Evolutionary conservation across 2,797 vertebrate species (phyloP).

Genomic region (Chiloscyllium punctatum): DNA sequence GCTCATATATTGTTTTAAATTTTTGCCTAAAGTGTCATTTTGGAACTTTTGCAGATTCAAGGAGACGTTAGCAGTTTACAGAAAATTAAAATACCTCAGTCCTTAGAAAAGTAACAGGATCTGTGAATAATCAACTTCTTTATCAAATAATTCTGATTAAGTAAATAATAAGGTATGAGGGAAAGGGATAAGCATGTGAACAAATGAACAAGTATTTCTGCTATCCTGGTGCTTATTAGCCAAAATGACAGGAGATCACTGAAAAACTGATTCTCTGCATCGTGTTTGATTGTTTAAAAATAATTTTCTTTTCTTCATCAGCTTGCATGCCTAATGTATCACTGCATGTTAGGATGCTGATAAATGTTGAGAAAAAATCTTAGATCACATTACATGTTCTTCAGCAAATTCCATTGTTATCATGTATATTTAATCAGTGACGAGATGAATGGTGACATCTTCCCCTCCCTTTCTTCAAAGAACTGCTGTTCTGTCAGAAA

Average conservation of each 20-base stretch:
- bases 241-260: neutral
- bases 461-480: neutral
- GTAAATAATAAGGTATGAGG: neutral
- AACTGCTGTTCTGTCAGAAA: neutral
- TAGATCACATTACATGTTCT: neutral
- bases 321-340: neutral
- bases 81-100: neutral
- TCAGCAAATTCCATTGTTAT: conserved; percentile 17
- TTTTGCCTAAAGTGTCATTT: neutral
- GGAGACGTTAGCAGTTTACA: neutral
- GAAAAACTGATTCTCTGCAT: neutral
- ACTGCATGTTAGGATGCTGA: neutral
- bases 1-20: neutral
- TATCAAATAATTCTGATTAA: neutral
- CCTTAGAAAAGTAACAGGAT: neutral
- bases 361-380: neutral
- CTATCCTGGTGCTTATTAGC: neutral
- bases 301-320: neutral
- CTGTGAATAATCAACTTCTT: neutral
- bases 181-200: neutral
- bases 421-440: neutral
- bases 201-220: neutral
- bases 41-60: neutral
- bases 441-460: neutral
- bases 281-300: neutral